These are phyloP conservation scores for Poeciliopsis infans DNA, from an alignment of 2,797 vertebrate species.

Conservation along the genomic window DNA sequence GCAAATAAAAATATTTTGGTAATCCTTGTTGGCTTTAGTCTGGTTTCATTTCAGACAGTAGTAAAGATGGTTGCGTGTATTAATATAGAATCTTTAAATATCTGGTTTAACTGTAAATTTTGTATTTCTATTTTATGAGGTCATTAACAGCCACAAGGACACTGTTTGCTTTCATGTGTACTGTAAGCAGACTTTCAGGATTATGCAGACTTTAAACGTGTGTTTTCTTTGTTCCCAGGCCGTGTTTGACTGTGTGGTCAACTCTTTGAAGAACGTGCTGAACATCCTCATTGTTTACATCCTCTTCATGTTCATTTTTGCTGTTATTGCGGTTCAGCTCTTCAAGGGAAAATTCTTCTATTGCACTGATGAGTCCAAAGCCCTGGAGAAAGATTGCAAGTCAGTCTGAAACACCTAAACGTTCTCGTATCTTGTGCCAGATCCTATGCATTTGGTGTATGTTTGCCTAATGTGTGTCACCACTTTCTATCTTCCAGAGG, in stretches of 20 bases:
- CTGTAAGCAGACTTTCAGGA: not conserved
- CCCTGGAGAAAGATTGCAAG: conserved; percentile 96
- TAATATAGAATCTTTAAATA: not conserved
- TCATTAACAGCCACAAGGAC: not conserved
- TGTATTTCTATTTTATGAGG: not conserved
- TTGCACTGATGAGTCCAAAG: conserved; percentile 96
- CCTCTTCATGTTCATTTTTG: conserved; percentile 99
- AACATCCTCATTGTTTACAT: conserved; percentile 98
- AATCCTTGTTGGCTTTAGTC: not conserved
- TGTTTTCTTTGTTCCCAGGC: conserved; percentile 80
- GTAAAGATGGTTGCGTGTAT: not conserved
- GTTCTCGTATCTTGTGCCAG: not conserved
- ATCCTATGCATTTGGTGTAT: not conserved
- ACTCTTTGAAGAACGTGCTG: conserved; percentile 96
- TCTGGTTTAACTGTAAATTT: not conserved
- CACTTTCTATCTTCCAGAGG: conserved; percentile 80
- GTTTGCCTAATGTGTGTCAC: not conserved
- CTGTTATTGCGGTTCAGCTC: conserved; percentile 96
- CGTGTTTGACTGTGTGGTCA: conserved; percentile 98
- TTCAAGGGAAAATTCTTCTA: conserved; percentile 98
- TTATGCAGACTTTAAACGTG: not conserved
- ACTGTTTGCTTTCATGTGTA: not conserved
- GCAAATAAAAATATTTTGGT: not conserved
- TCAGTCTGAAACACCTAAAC: conserved; percentile 52
- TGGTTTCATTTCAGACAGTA: not conserved